These are phyloP conservation scores for Bembecia ichneumoniformis DNA, from an alignment of 2,888 invertebrate genomes.

Conservation along the genomic window DNA sequence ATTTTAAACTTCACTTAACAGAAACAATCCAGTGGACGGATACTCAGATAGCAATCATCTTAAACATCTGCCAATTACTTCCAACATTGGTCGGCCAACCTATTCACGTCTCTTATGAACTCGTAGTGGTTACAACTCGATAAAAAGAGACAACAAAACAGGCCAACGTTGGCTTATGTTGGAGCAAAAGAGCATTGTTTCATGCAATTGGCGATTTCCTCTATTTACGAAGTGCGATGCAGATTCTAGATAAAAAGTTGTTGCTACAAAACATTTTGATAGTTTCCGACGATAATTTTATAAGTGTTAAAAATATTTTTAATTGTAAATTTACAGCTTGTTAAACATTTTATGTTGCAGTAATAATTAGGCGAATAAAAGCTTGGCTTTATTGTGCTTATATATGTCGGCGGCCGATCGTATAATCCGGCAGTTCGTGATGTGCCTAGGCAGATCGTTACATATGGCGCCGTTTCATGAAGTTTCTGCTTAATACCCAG, in stretches of 20 bases:
- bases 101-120: slow-evolving; percentile 2
- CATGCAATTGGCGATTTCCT: slow-evolving; percentile 63
- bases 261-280: slow-evolving; percentile 60
- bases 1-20: neutral
- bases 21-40: slow-evolving; percentile 12
- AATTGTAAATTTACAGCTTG: too few species aligned
- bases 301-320: neutral
- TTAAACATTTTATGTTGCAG: too few species aligned
- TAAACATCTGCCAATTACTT: slow-evolving; percentile 5
- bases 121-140: neutral
- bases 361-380: too few species aligned
- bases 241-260: slow-evolving; percentile 47
- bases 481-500: too few species aligned
- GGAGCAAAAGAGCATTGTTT: slow-evolving; percentile 32
- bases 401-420: too few species aligned
- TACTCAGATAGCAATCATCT: slow-evolving; percentile 24
- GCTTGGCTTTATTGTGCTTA: too few species aligned
- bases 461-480: too few species aligned
- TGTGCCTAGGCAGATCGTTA: too few species aligned
- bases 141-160: slow-evolving; percentile 8
- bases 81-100: slow-evolving; percentile 3
- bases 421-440: too few species aligned
- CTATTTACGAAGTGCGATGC: slow-evolving; percentile 42
- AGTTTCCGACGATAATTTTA: slow-evolving; percentile 20
- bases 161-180: slow-evolving; percentile 8